phyloP scores from a whole-genome alignment of 1,140 invertebrate genomes.

The Lepidurus couesii region DNA sequence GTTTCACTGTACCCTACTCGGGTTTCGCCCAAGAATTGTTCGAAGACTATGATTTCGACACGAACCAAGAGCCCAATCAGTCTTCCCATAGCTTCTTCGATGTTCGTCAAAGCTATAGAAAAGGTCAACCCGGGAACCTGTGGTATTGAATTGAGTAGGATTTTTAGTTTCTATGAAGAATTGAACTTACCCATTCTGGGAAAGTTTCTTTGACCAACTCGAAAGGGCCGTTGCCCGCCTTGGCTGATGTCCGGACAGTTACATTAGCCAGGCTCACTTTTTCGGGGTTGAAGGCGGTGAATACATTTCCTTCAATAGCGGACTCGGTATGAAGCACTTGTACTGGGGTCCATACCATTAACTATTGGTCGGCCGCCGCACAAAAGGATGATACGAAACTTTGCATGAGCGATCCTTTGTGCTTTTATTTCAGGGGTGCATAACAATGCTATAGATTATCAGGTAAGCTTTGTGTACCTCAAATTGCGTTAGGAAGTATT shows the following conservation, averaged over 20 bases:
- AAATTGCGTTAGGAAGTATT: constrained; percentile 47
- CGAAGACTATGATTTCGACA: constrained; percentile 35
- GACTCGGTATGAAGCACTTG: background rate
- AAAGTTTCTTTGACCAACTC: constrained; percentile 31
- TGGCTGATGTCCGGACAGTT: constrained; percentile 41
- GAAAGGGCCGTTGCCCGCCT: constrained; percentile 33
- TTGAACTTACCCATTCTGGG: constrained; percentile 29
- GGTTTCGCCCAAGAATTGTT: constrained; percentile 44
- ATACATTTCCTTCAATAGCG: constrained; percentile 34
- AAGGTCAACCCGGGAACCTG: constrained; percentile 31
- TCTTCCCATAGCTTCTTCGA: constrained; percentile 23
- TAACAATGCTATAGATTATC: background rate
- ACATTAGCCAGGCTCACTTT: constrained; percentile 44
- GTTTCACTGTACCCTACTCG: constrained; percentile 48
- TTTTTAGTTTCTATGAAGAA: background rate
- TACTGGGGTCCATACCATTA: constrained; percentile 18
- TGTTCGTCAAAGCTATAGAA: constrained; percentile 24
- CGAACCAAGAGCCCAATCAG: constrained; percentile 29
- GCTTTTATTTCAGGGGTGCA: too few species aligned
- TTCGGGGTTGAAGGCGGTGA: constrained; percentile 43
- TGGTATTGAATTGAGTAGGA: constrained; percentile 33
- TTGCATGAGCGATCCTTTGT: too few species aligned
- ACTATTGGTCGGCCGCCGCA: background rate
- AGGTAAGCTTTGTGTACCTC: constrained; percentile 41
- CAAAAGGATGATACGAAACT: too few species aligned